Evolutionary conservation across 2,888 invertebrate genomes (phyloP).

Genomic region (Teleogryllus oceanicus): DNA sequence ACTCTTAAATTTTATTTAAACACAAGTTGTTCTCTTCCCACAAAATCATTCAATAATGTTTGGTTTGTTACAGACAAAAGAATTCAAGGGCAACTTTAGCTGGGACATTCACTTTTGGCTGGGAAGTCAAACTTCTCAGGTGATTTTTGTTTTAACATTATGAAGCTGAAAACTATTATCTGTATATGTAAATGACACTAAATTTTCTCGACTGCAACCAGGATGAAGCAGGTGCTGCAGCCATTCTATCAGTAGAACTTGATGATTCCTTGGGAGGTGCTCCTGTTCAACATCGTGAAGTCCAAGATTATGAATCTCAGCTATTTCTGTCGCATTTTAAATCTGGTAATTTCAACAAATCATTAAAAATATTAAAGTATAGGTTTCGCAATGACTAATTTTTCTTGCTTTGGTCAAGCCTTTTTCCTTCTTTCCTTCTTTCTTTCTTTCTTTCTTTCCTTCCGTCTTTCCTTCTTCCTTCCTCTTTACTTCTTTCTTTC

Average conservation of each 20-base stretch:
- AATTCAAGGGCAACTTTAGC: constrained; percentile 59
- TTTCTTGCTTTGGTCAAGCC: no score
- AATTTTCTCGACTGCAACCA: constrained; percentile 37
- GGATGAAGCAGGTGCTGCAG: constrained; percentile 73
- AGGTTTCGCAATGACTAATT: no score
- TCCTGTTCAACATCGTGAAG: constrained; percentile 82
- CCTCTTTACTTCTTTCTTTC: no score
- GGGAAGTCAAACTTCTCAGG: constrained; percentile 71
- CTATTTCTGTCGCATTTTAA: constrained; percentile 75
- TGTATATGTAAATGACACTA: neutral
- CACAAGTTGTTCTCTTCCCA: no score
- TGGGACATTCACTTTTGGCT: constrained; percentile 91
- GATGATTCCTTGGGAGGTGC: constrained; percentile 79
- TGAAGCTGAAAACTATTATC: neutral
- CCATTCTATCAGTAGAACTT: constrained; percentile 74
- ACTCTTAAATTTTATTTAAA: no score
- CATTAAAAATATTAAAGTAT: no score
- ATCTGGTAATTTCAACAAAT: constrained; percentile 48
- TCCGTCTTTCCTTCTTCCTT: no score
- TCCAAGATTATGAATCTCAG: constrained; percentile 78
- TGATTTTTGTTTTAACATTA: constrained; percentile 41
- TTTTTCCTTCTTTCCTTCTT: no score
- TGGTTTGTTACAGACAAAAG: constrained; percentile 59
- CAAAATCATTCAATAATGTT: no score
- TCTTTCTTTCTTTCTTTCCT: no score